Evolutionary conservation across 2,888 invertebrate genomes (phyloP).

Genomic region (Limnephilus marmoratus): DNA sequence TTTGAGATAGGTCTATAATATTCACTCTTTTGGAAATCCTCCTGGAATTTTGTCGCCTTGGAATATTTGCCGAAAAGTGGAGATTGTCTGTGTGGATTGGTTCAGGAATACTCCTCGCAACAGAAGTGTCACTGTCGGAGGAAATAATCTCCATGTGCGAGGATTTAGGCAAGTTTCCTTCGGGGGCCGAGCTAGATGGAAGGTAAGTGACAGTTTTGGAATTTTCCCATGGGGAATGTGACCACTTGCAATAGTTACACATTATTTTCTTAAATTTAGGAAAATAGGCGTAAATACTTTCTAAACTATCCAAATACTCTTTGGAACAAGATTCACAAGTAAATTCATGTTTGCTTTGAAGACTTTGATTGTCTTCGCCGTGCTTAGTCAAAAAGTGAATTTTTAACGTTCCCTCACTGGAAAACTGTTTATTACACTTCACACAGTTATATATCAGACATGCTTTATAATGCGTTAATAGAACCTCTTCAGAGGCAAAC

Average conservation of each 20-base stretch:
- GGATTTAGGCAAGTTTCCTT: neutral
- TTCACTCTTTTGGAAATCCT: neutral
- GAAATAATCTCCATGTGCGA: neutral
- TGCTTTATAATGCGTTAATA: neutral
- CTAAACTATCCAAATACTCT: neutral
- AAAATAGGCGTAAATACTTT: neutral
- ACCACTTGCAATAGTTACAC: conserved; percentile 5
- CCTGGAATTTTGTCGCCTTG: neutral
- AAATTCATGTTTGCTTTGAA: conserved; percentile 36
- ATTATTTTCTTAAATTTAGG: conserved; percentile 24
- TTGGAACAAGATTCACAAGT: conserved; percentile 42
- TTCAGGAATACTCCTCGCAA: neutral
- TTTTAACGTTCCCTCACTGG: conserved; percentile 23
- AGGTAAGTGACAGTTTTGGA: too few species aligned
- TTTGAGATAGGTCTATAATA: neutral
- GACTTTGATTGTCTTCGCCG: conserved; percentile 36
- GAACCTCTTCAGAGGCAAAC: neutral
- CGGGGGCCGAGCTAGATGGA: too few species aligned
- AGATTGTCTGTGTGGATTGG: neutral
- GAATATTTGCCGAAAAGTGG: neutral
- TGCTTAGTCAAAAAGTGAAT: conserved; percentile 32
- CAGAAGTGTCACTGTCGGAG: neutral
- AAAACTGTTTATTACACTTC: conserved; percentile 14
- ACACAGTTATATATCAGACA: neutral
- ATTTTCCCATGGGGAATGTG: too few species aligned